Evolutionary conservation across 2,888 invertebrate genomes (phyloP), one percentile per base, ranked within the genome.

Genomic region (Crioceris asparagi): DNA sequence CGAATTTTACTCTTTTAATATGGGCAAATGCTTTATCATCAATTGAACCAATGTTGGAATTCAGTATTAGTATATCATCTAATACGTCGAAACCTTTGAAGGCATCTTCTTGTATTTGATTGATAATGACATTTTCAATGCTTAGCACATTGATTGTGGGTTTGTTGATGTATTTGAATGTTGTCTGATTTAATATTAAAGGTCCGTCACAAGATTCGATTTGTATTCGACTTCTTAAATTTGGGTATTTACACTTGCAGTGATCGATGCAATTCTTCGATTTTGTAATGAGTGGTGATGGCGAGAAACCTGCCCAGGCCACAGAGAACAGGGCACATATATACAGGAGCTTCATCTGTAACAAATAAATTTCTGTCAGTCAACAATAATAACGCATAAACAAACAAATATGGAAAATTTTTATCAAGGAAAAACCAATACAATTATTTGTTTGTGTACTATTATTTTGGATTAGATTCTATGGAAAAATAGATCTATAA

Each of bases 51-150:
- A 85, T 68, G 38, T 72, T 76, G 40, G 79, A 78, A 54, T 78
- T 76, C 2, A 79, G 75, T 40, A 86, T 66, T 51, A 80, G 76
- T 0, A 85, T 72, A 14, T 77, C 71, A 48, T 77, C 79, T 17
- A 86, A 64, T 44, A 77, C 73, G 14, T 72, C 66, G 35, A 83
- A 66, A 3, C 75, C 77, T 43, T 73, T 70, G 67, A 86, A 85
- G 1, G 83, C 83, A 32, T 71, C 75, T 14, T 73, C 72, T 49
- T 77, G 75, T 46, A 84, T 69, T 38, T 71, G 70, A 30, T 71
- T 66, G 52, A 85, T 77, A 7, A 75, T 75, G 41, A 53, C 52
- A 37, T 53, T 50, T 23, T 53, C 49, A 11, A 57, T 43, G 8
- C 45, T 48, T 15, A 56, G 40, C 7, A 45, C 49, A 11, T 46